A percentile compares a stretch with the other conserved stretches of the same genome.
Evolutionary conservation across 2,113 vertebrate species (phyloP).

Genomic region (Eleginops maclovinus): DNA sequence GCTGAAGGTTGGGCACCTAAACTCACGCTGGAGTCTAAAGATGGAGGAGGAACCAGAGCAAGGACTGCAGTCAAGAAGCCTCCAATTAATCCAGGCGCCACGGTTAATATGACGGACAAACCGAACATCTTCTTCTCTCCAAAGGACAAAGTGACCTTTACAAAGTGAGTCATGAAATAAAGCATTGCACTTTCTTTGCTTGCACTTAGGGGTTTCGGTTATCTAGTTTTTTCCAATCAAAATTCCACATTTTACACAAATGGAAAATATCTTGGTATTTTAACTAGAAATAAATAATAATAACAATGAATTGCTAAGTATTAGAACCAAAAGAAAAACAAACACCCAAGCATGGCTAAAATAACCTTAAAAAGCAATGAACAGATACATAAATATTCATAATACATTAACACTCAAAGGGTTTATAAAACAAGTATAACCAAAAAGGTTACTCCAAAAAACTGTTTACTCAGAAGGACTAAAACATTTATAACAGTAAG

Average conservation of each 20-base stretch:
- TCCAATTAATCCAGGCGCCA: slow-evolving; percentile 63
- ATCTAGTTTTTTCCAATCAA: neutral
- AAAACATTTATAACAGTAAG: too few species aligned
- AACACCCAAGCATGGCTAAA: neutral
- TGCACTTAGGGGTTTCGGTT: neutral
- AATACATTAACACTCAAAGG: neutral
- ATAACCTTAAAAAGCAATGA: neutral
- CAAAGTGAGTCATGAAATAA: slow-evolving; percentile 86
- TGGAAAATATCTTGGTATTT: neutral
- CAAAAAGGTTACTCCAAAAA: neutral
- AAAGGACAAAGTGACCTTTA: slow-evolving; percentile 84
- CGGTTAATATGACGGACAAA: slow-evolving; percentile 78
- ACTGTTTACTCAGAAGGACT: neutral
- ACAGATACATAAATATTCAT: neutral
- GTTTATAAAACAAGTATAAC: neutral
- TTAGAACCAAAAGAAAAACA: neutral
- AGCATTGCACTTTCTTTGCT: neutral
- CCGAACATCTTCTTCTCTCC: slow-evolving; percentile 90
- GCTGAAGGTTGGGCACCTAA: slow-evolving; percentile 85
- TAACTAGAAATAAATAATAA: neutral
- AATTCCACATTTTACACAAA: neutral
- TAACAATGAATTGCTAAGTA: too few species aligned
- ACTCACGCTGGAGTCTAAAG: slow-evolving; percentile 81
- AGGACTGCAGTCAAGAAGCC: slow-evolving; percentile 73
- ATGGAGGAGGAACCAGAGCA: slow-evolving; percentile 75